These are phyloP conservation scores for Netelia inedita DNA, from an alignment of 2,888 invertebrate genomes.

Conservation along the genomic window DNA sequence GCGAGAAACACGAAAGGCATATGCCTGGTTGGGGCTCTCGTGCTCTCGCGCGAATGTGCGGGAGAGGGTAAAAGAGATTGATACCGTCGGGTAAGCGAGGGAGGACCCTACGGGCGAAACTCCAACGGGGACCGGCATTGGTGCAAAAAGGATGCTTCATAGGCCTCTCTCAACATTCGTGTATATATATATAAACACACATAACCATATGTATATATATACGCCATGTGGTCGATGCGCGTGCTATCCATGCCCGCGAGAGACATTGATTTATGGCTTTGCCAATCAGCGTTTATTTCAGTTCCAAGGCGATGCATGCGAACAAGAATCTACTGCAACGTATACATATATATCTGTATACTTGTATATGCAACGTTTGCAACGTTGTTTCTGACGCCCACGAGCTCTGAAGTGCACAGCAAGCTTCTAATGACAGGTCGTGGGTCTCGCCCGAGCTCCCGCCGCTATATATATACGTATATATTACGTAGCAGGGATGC, in stretches of 20 bases:
- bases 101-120: slow-evolving; percentile 6
- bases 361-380: slow-evolving; percentile 18
- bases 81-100: slow-evolving; percentile 16
- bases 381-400: slow-evolving; percentile 20
- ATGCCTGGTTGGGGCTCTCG: slow-evolving; percentile 52
- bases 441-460: slow-evolving; percentile 4
- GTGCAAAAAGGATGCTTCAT: slow-evolving; percentile 27
- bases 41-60: slow-evolving; percentile 49
- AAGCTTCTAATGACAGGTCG: slow-evolving; percentile 61
- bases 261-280: slow-evolving; percentile 74
- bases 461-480: slow-evolving; percentile 12
- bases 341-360: background rate
- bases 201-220: background rate
- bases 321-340: slow-evolving; percentile 32
- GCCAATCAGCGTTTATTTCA: slow-evolving; percentile 73
- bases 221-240: slow-evolving; percentile 45
- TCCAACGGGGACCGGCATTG: slow-evolving; percentile 30
- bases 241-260: slow-evolving; percentile 54
- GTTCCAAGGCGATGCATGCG: slow-evolving; percentile 63
- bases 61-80: slow-evolving; percentile 46
- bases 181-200: slow-evolving; percentile 16
- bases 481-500: background rate
- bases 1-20: slow-evolving; percentile 59
- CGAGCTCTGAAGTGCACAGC: slow-evolving; percentile 62
- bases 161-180: slow-evolving; percentile 16